Conservation (phyloP, 1,140 invertebrate genomes). For the Leptinotarsa undecemlineata region DNA sequence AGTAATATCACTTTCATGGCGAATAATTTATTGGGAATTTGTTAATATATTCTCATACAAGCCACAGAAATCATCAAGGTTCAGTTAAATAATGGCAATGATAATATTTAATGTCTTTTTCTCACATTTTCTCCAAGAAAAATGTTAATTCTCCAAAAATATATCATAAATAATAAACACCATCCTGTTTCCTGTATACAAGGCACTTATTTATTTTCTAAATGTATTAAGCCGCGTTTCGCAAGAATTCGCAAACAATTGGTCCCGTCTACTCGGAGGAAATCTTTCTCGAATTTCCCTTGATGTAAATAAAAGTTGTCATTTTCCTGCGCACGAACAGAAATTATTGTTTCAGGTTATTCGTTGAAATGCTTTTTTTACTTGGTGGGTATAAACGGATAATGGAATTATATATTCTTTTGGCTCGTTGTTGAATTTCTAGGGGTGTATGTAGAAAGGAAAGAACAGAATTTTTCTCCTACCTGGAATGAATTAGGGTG, state of each 20-base stretch:
- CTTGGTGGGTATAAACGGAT: constrained; percentile 3
- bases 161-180: constrained; percentile 54
- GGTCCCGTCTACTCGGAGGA: constrained; percentile 47
- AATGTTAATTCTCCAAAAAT: constrained; percentile 54
- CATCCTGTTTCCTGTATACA: constrained; percentile 51
- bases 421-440: neutral
- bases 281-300: constrained; percentile 55
- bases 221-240: constrained; percentile 52
- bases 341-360: constrained; percentile 48
- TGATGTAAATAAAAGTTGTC: constrained; percentile 55
- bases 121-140: constrained; percentile 50
- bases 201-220: constrained; percentile 50
- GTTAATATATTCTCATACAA: too few relatives aligned
- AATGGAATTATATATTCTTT: constrained; percentile 19
- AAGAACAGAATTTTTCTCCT: too few relatives aligned
- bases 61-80: too few relatives aligned
- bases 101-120: constrained; percentile 52
- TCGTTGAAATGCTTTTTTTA: constrained; percentile 20
- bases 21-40: too few relatives aligned
- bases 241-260: constrained; percentile 50
- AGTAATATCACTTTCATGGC: too few relatives aligned
- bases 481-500: too few relatives aligned
- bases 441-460: neutral
- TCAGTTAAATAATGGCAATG: constrained; percentile 30
- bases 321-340: constrained; percentile 50